These are phyloP conservation scores for Neosalanx taihuensis DNA, from an alignment of 2,797 vertebrate species.

Conservation along the genomic window DNA sequence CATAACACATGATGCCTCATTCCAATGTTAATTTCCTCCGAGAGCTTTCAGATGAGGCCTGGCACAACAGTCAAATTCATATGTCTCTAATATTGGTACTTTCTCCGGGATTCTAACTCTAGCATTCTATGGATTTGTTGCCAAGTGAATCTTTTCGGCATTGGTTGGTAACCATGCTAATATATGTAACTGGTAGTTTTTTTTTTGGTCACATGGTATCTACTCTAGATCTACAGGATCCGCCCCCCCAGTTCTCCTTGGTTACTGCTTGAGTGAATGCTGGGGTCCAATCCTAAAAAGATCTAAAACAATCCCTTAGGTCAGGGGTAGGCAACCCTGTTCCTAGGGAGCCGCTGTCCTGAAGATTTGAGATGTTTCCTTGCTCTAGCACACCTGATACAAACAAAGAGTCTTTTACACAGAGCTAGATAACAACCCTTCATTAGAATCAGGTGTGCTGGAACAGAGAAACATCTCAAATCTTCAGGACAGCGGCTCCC, in stretches of 20 bases:
- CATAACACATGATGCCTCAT: conserved; percentile 7
- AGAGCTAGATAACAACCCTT: too few relatives aligned
- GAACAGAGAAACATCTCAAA: too few relatives aligned
- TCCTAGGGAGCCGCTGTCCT: too few relatives aligned
- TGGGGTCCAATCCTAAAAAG: background rate
- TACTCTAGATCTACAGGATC: conserved; percentile 21
- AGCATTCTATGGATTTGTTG: conserved; percentile 2
- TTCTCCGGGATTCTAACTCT: background rate
- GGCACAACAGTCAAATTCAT: background rate
- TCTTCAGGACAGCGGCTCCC: too few relatives aligned
- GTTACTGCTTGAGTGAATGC: background rate
- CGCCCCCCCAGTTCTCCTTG: too few relatives aligned
- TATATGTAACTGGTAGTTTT: conserved; percentile 29
- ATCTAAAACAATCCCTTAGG: background rate
- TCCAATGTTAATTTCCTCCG: conserved; percentile 2
- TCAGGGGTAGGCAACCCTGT: too few relatives aligned
- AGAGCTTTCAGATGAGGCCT: background rate
- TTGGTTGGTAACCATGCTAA: background rate
- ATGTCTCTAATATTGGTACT: background rate
- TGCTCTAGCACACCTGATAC: too few relatives aligned
- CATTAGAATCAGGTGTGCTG: too few relatives aligned
- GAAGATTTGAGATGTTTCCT: too few relatives aligned
- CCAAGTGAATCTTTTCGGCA: background rate
- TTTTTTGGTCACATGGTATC: conserved; percentile 23
- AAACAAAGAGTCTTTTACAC: too few relatives aligned